Evolutionary conservation across 2,888 invertebrate species (phyloP).

Genomic region (Salticus scenicus): DNA sequence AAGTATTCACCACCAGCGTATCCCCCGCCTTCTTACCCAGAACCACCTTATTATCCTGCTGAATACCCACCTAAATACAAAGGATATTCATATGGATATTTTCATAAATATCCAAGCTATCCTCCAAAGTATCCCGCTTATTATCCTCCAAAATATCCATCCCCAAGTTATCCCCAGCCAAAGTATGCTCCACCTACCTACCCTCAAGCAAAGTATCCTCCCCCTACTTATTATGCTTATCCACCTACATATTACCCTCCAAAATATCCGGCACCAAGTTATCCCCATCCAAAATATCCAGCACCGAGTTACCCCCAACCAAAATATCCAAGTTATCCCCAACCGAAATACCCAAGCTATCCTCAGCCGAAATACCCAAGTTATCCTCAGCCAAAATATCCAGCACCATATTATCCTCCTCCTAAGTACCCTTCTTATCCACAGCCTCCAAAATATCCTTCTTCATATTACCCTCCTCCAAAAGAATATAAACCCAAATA

Average conservation of each 20-base stretch:
- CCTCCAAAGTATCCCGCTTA: neutral
- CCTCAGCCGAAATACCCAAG: constrained; percentile 40
- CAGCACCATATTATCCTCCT: constrained; percentile 26
- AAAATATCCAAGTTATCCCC: constrained; percentile 53
- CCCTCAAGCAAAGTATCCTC: constrained; percentile 35
- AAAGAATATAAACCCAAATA: constrained; percentile 29
- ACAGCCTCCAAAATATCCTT: neutral
- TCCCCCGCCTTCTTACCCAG: constrained; percentile 1
- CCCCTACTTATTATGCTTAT: neutral
- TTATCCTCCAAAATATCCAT: constrained; percentile 28
- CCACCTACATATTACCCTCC: constrained; percentile 23
- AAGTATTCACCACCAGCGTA: constrained; percentile 3
- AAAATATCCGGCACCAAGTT: constrained; percentile 23
- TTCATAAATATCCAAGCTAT: too few relatives aligned
- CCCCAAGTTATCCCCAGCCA: constrained; percentile 42
- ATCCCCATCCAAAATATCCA: constrained; percentile 49
- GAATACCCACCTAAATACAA: constrained; percentile 34
- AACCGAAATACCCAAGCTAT: constrained; percentile 25
- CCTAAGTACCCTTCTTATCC: constrained; percentile 32
- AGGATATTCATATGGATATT: neutral
- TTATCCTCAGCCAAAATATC: constrained; percentile 14
- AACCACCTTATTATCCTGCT: constrained; percentile 15
- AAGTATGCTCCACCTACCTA: constrained; percentile 50
- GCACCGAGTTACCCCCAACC: constrained; percentile 37
- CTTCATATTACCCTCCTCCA: constrained; percentile 17